Base-by-base conservation (phyloP, 1,140 invertebrate species). In the Ceratina australensis region DNA sequence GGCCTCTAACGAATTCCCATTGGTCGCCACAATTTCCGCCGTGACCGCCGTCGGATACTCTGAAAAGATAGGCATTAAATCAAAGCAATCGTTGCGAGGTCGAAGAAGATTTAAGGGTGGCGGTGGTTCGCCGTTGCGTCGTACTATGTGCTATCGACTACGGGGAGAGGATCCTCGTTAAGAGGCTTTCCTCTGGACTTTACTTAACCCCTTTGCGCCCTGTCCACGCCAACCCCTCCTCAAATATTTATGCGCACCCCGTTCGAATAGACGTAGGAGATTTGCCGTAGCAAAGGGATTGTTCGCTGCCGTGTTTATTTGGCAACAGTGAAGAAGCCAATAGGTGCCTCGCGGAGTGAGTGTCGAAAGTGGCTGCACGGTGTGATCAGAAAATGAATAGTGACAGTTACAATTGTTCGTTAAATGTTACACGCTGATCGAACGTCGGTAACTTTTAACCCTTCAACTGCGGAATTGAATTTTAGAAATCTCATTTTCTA, bases 1-100 rank as follows among this genome's bases (percentile, higher is more conserved):
- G 68, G 82, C 77, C 72, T 91, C 90, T 75, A 92, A 80, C 52
- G 89, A 90, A 85, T 92, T 92, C 83, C 84, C 87, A 75, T 87
- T 89, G 60, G 82, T 63, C 26, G 85, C 84, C 75, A 88, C 85
- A 80, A 91, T 88, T 81, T 92, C 91, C 33, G 90, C 90, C 10
- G 69, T 87, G 49, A 81, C 87, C 69, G 72, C 81, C 24, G 72
- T 56, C 22, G 86, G 81, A 33, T 87, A 84, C 52, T 88, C 89
- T 90, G 81, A 66, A 87, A 81, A 85, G 33, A 84, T 72, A 75
- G 59, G 66, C 54, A 71, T 82, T 79, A 72, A 84, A 83, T 84
- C 78, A 83, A 47, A 72, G 63, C n/a, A 50, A 60, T 67, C 56
- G 79, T 71, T 73, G 57, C 18, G 18, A 60, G 49, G 68, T 81